Percentiles rank a stretch among this genome's conserved stretches.
These are phyloP conservation scores for Tiliqua scincoides DNA, from an alignment of 2,113 vertebrate genomes.

Conservation along the genomic window DNA sequence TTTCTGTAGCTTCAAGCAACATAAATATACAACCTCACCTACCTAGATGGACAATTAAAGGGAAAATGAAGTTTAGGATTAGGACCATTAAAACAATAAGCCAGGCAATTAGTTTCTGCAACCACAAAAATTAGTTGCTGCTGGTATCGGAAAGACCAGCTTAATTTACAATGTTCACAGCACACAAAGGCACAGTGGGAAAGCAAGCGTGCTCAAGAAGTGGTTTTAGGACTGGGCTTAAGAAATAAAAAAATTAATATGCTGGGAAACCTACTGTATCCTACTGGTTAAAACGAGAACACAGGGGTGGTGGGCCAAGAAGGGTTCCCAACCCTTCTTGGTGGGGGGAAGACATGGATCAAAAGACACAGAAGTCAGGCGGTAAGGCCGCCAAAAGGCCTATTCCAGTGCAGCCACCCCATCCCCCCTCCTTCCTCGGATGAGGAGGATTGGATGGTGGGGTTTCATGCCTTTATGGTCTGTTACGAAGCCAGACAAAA, in stretches of 20 bases:
- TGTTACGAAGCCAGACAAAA: too few relatives aligned
- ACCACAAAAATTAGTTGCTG: conserved; percentile 34
- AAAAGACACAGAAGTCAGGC: too few relatives aligned
- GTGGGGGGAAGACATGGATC: too few relatives aligned
- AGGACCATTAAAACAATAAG: conserved; percentile 64
- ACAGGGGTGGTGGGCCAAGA: too few relatives aligned
- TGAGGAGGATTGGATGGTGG: too few relatives aligned
- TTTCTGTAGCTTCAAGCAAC: background rate
- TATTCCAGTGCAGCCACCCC: too few relatives aligned
- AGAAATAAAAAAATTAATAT: conserved; percentile 36
- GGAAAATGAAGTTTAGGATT: conserved; percentile 57
- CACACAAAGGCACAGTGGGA: conserved; percentile 38
- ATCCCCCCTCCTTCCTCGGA: too few relatives aligned
- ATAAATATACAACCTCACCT: conserved; percentile 17
- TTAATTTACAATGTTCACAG: conserved; percentile 40
- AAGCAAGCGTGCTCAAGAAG: conserved; percentile 40
- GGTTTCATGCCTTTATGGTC: too few relatives aligned
- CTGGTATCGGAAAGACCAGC: conserved; percentile 48
- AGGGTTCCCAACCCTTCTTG: too few relatives aligned
- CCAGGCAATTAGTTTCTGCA: conserved; percentile 57
- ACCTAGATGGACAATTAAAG: conserved; percentile 45
- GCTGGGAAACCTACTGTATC: background rate
- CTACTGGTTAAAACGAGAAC: too few relatives aligned
- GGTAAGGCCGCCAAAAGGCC: too few relatives aligned
- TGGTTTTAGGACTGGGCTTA: conserved; percentile 37